Evolutionary conservation across 1,140 invertebrate genomes (phyloP), one percentile per base, ranked within the genome.

Genomic region (Choristoneura fumiferana): DNA sequence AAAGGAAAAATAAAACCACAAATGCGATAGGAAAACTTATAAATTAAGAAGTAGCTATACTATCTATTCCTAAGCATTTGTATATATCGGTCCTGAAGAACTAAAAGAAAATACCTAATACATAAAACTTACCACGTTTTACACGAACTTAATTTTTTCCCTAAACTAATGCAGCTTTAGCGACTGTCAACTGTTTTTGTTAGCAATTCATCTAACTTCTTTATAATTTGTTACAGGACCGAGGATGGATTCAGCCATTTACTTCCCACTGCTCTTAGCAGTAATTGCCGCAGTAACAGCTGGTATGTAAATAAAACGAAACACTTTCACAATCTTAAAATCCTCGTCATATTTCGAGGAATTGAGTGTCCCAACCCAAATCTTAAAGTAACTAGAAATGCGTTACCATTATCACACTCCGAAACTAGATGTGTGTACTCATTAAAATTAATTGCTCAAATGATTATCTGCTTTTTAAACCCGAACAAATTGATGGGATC

Each of bases 371-470:
- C 22, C 22, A 49, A 8, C 43, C 43, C 43, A 49, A 22, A 10
- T 22, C 22, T 49, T 17, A 49, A 49, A 22, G 22, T 49, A 49
- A 49, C 43, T 49, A 49, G 18, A 49, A 22, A 49, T 18, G 43
- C 43, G 43, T 58, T 35, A 33, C 29, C 57, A 37, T 58, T 29
- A 29, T 29, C 22, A 29, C 22, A 29, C 22, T 29, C 18, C 43
- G 4, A 58, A 58, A 58, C 40, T 34, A 15, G 57, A 58, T 33
- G 58, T 71, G 72, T 75, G 64, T 68, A 72, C 64, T 77, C 71
- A 80, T 81, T 78, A 69, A 78, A 79, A 75, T 71, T 78, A 76
- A 81, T 76, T 76, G 76, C 66, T 62, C 60, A 63, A 68, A 69
- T 60, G 75, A 71, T 76, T 73, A 76, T 73, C 69, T 62, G 64